Percentiles rank a stretch among this genome's conserved stretches.
These are phyloP conservation scores for Dysmachus trigonus DNA, from an alignment of 2,888 invertebrate genomes.

Conservation along the genomic window DNA sequence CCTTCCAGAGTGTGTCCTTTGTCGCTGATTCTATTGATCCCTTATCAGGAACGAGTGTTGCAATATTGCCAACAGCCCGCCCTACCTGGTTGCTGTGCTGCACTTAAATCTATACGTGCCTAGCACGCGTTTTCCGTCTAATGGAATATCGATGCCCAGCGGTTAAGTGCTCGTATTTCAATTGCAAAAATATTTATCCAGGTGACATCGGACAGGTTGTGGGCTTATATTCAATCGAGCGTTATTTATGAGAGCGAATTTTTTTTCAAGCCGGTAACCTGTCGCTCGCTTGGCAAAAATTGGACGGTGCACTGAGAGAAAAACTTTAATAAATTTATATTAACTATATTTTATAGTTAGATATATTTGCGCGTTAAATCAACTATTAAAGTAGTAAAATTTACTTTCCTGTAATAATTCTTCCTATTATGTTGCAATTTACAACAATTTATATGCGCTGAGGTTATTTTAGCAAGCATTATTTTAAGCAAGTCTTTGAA, in stretches of 20 bases:
- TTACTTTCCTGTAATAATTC: too few species aligned
- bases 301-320: too few species aligned
- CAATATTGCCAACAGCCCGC: background rate
- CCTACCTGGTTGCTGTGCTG: background rate
- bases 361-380: too few species aligned
- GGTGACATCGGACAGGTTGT: background rate
- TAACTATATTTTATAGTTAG: too few species aligned
- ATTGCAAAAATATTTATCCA: background rate
- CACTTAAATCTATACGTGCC: background rate
- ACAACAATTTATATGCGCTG: too few species aligned
- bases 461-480: too few species aligned
- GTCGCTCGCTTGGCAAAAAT: background rate
- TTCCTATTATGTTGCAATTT: too few species aligned
- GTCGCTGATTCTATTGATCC: conserved; percentile 23
- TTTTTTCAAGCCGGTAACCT: background rate
- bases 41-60: background rate
- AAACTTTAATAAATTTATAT: too few species aligned
- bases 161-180: conserved; percentile 16
- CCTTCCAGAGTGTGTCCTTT: conserved; percentile 1
- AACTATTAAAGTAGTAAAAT: too few species aligned
- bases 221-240: conserved; percentile 3
- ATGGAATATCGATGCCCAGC: background rate
- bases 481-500: too few species aligned
- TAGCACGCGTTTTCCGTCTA: background rate
- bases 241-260: background rate